phyloP scores from a whole-genome alignment of 2,888 invertebrate genomes.

The Hanleya hanleyi region DNA sequence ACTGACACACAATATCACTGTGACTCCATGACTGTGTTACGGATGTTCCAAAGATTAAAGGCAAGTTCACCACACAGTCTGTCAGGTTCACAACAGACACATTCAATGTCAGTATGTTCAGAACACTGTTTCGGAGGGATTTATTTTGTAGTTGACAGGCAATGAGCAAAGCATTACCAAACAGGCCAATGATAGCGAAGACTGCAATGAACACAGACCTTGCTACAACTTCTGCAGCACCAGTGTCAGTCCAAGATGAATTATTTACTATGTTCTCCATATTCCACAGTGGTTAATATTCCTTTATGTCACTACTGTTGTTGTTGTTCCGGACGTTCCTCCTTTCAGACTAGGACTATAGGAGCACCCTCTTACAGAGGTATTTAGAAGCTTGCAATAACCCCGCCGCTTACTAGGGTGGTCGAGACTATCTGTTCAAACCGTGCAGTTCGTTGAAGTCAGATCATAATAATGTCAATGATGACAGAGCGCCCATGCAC shows the following conservation, averaged over 20 bases:
- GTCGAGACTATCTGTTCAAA: too few relatives aligned
- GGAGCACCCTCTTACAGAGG: too few relatives aligned
- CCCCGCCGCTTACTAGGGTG: too few relatives aligned
- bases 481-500: too few relatives aligned
- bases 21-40: conserved; percentile 54
- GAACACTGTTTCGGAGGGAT: conserved; percentile 41
- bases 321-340: too few relatives aligned
- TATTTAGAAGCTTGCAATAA: too few relatives aligned
- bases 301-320: too few relatives aligned
- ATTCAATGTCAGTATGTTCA: conserved; percentile 57
- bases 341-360: too few relatives aligned
- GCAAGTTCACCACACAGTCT: conserved; percentile 62
- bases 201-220: conserved; percentile 25
- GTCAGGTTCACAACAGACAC: conserved; percentile 55
- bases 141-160: conserved; percentile 54
- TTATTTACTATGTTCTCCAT: not conserved
- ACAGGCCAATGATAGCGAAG: conserved; percentile 55
- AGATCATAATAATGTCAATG: too few relatives aligned
- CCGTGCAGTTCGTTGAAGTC: too few relatives aligned
- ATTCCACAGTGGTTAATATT: too few relatives aligned
- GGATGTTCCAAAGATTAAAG: conserved; percentile 56
- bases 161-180: conserved; percentile 57
- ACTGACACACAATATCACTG: conserved; percentile 49
- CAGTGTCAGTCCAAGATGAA: not conserved
- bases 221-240: not conserved